phyloP scores from a whole-genome alignment of 23 tunicate genomes.

The Diplosoma virens region DNA sequence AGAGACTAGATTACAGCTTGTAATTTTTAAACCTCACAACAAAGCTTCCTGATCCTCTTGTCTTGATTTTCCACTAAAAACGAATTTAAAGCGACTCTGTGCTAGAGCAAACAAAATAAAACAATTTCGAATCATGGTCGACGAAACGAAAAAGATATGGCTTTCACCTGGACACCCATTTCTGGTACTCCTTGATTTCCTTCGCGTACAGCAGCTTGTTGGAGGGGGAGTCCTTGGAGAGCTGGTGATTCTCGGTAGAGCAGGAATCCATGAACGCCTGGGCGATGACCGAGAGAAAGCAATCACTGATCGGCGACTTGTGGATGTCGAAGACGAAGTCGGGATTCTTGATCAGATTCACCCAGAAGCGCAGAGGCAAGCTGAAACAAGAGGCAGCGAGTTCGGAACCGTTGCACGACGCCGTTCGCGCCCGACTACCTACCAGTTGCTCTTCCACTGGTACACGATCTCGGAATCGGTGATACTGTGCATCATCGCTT shows the following conservation, averaged over 20 bases:
- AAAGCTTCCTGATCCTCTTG: too few species aligned
- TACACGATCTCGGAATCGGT: constrained; percentile 69
- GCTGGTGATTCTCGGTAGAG: constrained; percentile 60
- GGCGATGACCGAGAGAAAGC: constrained; percentile 86
- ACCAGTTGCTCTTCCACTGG: constrained; percentile 96
- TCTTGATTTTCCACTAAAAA: too few species aligned
- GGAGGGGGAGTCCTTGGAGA: constrained; percentile 81
- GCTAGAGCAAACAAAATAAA: too few species aligned
- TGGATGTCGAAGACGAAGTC: constrained; percentile 83
- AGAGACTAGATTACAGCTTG: too few species aligned
- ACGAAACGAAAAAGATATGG: background rate
- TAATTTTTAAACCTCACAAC: too few species aligned
- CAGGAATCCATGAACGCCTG: constrained; percentile 97
- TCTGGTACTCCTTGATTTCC: constrained; percentile 62
- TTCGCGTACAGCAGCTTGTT: constrained; percentile 83
- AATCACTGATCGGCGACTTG: constrained; percentile 76
- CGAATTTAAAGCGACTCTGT: too few species aligned
- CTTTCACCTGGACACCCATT: constrained; percentile 74
- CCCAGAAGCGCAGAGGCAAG: constrained; percentile 97
- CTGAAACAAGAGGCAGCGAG: constrained; percentile 24
- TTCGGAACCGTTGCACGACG: background rate
- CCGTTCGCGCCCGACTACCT: background rate
- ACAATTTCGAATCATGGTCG: too few species aligned
- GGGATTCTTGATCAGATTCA: constrained; percentile 94
- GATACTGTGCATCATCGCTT: constrained; percentile 59